Conservation (phyloP, 2,888 invertebrate species). For the Sphaeridia pumilis region DNA sequence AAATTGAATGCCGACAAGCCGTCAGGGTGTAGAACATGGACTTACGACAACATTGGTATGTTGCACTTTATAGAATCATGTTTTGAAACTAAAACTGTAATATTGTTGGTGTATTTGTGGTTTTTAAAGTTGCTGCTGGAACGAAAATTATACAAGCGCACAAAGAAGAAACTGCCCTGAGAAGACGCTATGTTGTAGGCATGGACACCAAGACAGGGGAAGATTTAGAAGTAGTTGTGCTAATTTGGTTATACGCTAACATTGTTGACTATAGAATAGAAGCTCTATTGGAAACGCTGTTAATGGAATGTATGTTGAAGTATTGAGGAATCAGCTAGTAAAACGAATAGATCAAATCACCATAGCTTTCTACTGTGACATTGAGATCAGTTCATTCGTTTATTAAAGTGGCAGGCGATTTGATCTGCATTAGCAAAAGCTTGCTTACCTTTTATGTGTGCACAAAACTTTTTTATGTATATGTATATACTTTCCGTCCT, state of each 20-base stretch:
- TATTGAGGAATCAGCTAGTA: neutral
- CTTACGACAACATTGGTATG: slow-evolving; percentile 1
- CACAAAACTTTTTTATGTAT: no score
- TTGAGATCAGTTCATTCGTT: no score
- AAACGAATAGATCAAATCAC: no score
- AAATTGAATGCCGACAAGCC: neutral
- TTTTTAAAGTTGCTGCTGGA: no score
- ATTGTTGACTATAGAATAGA: slow-evolving; percentile 2
- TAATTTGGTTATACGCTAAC: slow-evolving; percentile 6
- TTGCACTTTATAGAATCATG: no score
- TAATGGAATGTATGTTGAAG: slow-evolving; percentile 8
- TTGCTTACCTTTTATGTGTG: no score
- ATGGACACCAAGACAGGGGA: neutral
- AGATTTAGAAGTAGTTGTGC: slow-evolving; percentile 4
- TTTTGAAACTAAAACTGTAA: no score
- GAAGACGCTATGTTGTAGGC: neutral
- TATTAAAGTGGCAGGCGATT: no score
- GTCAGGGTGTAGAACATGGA: slow-evolving; percentile 4
- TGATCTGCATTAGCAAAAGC: no score
- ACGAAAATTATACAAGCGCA: neutral
- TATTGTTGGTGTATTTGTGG: no score
- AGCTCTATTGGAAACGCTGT: slow-evolving; percentile 4
- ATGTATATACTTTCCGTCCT: no score
- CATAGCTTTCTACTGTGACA: no score
- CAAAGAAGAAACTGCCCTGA: neutral